Base-by-base conservation (phyloP, 1,140 invertebrate species). In the Pachypsylla venusta region DNA sequence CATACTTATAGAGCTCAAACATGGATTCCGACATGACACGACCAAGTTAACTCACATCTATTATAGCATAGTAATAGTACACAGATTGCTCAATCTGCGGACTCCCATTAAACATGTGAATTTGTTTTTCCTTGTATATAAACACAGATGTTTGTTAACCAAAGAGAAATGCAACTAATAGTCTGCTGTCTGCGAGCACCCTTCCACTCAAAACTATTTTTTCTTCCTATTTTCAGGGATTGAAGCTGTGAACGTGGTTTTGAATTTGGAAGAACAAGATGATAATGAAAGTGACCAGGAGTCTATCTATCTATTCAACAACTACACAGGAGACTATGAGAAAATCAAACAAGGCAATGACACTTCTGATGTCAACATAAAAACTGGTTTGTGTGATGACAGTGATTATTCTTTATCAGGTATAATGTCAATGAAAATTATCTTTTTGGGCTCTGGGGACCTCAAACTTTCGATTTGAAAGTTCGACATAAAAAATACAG, bases 181-280 rank as follows among this genome's bases (percentile, higher is more conserved):
- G 22, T 10, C 4, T 22, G 4, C n/a, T n/a, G n/a, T 48, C 4
- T 10, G n/a, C 7, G 7, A 7, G 7, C n/a, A 10, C 30, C n/a
- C 30, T 35, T 35, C 30, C 30, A 7, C 30, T n/a, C n/a, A 10
- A 10, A 35, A 7, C n/a, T 48, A 19, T 22, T 48, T 48, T 22
- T 22, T n/a, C 42, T 10, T 48, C 22, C 22, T n/a, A n/a, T 22
- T 22, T 3, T 7, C 42, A 48, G 42, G 42, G 16, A n/a, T 48
- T n/a, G 42, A 48, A 48, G 42, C 42, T 10, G 42, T 48, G 4
- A 48, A 48, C n/a, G 42, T 48, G 42, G 22, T 48, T 48, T 22
- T 48, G n/a, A 48, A 48, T 19, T 22, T 48, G n/a, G 42, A n/a
- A n/a, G 42, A 48, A 22, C 4, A 4, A 3, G 42, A 48, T 48